Evolutionary conservation across 2,113 vertebrate genomes (phyloP).

Genomic region (Clupea harengus): DNA sequence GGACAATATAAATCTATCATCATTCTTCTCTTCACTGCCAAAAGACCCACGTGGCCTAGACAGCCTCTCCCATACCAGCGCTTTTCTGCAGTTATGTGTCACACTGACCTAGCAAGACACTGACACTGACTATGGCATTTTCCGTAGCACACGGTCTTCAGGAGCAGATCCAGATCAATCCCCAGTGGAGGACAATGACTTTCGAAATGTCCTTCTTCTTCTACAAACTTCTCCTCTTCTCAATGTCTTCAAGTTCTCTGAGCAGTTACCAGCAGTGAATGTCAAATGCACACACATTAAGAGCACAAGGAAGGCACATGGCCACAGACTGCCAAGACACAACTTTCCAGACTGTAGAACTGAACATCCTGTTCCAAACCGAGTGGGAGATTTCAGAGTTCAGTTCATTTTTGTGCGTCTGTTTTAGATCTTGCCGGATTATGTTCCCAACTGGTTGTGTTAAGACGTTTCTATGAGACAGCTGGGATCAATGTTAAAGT

Average conservation of each 20-base stretch:
- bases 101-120: background rate
- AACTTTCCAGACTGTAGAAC: background rate
- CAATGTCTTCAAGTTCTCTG: background rate
- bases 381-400: background rate
- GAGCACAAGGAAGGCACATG: background rate
- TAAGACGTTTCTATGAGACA: background rate
- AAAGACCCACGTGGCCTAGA: background rate
- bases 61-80: background rate
- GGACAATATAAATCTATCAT: background rate
- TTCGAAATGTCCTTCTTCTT: background rate
- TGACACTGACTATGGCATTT: background rate
- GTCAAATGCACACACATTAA: background rate
- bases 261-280: background rate
- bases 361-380: background rate
- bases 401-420: background rate
- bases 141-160: background rate
- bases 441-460: background rate
- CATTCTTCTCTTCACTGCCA: constrained; percentile 3
- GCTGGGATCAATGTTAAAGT: background rate
- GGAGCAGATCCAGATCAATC: background rate
- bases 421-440: background rate
- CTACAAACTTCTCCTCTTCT: background rate
- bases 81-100: background rate
- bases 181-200: background rate
- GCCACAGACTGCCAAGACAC: background rate